Evolutionary conservation across 2,797 vertebrate species (phyloP).

Genomic region (Prionace glauca): DNA sequence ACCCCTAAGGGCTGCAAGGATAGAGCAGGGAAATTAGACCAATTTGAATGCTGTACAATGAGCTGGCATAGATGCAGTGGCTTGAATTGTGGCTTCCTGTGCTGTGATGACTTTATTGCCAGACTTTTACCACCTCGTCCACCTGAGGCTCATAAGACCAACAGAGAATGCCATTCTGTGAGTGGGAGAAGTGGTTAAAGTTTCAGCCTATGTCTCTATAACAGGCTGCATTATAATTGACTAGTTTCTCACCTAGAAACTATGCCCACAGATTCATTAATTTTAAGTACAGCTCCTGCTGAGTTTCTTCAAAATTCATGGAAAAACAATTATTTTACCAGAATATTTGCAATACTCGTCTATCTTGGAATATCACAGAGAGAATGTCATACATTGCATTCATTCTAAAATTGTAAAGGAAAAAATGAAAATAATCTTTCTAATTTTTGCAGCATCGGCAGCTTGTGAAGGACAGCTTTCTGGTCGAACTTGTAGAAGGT

Average conservation of each 20-base stretch:
- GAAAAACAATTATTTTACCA: not conserved
- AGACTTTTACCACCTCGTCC: no score
- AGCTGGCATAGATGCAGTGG: not conserved
- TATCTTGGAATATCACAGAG: not conserved
- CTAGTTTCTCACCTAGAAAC: not conserved
- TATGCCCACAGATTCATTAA: not conserved
- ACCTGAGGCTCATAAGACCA: no score
- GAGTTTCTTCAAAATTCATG: not conserved
- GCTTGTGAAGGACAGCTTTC: constrained; percentile 87
- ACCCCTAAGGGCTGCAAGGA: not conserved
- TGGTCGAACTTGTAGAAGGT: constrained; percentile 91
- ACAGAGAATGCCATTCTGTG: no score
- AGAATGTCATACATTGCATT: not conserved
- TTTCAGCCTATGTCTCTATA: not conserved
- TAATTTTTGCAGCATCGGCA: constrained; percentile 70
- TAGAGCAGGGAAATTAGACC: not conserved
- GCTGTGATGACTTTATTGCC: not conserved
- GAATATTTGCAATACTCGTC: not conserved
- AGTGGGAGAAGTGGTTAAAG: no score
- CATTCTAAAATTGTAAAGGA: not conserved
- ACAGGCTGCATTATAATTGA: not conserved
- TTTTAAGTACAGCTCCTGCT: not conserved
- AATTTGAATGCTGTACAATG: not conserved
- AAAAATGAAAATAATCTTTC: not conserved
- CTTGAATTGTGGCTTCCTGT: not conserved